phyloP scores from a whole-genome alignment of 1,140 invertebrate genomes.

The Lordiphosa collinella region DNA sequence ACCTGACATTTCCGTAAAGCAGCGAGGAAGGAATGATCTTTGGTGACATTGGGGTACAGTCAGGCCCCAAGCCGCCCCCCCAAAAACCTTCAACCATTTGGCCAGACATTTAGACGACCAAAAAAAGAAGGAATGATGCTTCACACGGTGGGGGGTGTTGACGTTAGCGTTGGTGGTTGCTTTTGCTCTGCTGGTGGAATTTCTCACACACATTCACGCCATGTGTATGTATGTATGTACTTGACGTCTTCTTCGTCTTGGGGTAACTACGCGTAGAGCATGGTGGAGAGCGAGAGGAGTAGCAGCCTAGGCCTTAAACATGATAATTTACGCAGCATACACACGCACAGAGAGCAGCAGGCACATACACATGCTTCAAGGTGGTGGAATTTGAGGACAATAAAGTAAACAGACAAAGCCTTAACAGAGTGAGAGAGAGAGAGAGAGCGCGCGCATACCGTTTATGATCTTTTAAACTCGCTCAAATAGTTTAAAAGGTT shows the following conservation, averaged over 20 bases:
- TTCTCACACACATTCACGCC: conserved; percentile 21
- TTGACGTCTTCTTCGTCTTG: conserved; percentile 19
- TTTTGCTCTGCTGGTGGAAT: conserved; percentile 42
- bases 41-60: conserved; percentile 39
- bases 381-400: conserved; percentile 69
- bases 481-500: neutral
- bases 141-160: no score
- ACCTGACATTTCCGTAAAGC: conserved; percentile 22
- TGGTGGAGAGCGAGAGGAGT: conserved; percentile 16
- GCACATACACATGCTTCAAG: conserved; percentile 22
- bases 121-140: conserved; percentile 4
- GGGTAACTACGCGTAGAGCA: conserved; percentile 16
- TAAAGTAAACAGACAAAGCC: conserved; percentile 41
- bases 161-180: conserved; percentile 21
- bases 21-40: neutral
- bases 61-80: conserved; percentile 10
- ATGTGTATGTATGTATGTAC: neutral
- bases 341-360: conserved; percentile 14
- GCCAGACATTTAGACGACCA: conserved; percentile 43
- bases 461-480: neutral
- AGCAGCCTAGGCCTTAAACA: conserved; percentile 37
- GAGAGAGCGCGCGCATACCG: neutral
- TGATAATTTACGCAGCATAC: conserved; percentile 54
- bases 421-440: conserved; percentile 3
- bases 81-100: conserved; percentile 5